Conservation (phyloP, 1,140 invertebrate species). For the Aphaenogaster rudis region DNA sequence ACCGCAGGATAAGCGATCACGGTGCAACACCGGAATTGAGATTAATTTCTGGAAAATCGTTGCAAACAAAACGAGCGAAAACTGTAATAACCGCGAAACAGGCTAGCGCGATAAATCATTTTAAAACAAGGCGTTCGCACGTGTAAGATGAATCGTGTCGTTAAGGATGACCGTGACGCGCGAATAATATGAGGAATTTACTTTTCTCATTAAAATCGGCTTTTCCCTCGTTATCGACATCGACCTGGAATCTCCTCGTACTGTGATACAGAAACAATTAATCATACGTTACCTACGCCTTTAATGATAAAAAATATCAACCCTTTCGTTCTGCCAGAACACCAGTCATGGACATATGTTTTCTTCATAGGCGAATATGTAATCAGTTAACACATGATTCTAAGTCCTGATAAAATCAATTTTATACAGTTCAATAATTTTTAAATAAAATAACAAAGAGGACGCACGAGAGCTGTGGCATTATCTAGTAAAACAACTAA, state of each 20-base stretch:
- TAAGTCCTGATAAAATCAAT: not conserved
- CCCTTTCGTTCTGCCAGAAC: not conserved
- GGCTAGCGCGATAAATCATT: conserved; percentile 57
- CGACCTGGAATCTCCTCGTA: conserved; percentile 22
- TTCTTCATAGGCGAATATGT: not conserved
- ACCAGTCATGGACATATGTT: not conserved
- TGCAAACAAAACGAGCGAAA: conserved; percentile 38
- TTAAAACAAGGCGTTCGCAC: conserved; percentile 45
- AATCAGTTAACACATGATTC: not conserved
- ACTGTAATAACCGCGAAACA: conserved; percentile 54
- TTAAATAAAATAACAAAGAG: not conserved
- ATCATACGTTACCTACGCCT: conserved; percentile 17
- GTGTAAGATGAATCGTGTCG: conserved; percentile 55
- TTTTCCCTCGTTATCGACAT: conserved; percentile 43
- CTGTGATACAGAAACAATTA: conserved; percentile 46
- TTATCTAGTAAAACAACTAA: not conserved
- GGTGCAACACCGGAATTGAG: conserved; percentile 33
- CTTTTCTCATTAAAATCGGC: conserved; percentile 53
- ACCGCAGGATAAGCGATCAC: conserved; percentile 41
- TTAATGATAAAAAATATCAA: conserved; percentile 37
- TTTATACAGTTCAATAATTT: not conserved
- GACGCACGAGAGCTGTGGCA: not conserved
- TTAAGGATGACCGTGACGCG: conserved; percentile 56
- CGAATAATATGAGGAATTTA: conserved; percentile 60
- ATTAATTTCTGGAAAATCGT: conserved; percentile 63